phyloP scores from a whole-genome alignment of 1,140 invertebrate genomes.

The Sycophaga agraensis region DNA sequence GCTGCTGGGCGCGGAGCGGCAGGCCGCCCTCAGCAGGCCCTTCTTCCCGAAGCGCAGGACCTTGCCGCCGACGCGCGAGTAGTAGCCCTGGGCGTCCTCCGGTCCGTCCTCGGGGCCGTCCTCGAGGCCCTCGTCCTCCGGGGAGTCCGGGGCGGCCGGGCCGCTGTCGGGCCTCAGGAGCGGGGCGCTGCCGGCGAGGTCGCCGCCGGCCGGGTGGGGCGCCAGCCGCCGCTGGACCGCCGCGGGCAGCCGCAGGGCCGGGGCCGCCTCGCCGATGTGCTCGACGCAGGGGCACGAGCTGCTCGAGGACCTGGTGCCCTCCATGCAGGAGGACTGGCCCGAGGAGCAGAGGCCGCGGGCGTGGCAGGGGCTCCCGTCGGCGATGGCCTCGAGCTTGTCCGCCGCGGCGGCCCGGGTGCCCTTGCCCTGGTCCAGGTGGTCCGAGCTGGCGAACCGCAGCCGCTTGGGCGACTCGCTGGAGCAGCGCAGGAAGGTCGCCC shows the following conservation, averaged over 20 bases:
- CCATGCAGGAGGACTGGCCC: slow-evolving; percentile 47
- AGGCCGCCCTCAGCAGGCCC: slow-evolving; percentile 34
- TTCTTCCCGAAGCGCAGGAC: slow-evolving; percentile 31
- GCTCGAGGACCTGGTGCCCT: slow-evolving; percentile 54
- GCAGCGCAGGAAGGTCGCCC: slow-evolving; percentile 61
- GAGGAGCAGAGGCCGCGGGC: slow-evolving; percentile 26
- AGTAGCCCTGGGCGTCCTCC: not conserved
- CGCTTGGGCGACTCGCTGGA: slow-evolving; percentile 81
- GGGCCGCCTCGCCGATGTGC: slow-evolving; percentile 14
- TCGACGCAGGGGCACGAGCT: slow-evolving; percentile 67
- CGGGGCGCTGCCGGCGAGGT: not conserved
- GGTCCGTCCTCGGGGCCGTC: not conserved
- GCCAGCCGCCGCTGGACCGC: not conserved
- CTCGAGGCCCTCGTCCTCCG: not conserved
- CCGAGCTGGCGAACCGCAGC: slow-evolving; percentile 72
- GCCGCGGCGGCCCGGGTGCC: slow-evolving; percentile 11
- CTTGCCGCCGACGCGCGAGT: slow-evolving; percentile 3
- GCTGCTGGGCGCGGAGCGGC: slow-evolving; percentile 57
- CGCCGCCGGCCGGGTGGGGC: not conserved
- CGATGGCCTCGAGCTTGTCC: slow-evolving; percentile 52
- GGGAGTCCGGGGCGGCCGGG: not conserved
- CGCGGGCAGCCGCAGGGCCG: not conserved
- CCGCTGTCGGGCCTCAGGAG: not conserved
- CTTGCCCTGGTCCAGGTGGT: slow-evolving; percentile 58
- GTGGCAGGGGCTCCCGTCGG: slow-evolving; percentile 58